Evolutionary conservation across 1,140 invertebrate species (phyloP).

Genomic region (Parapsyche elsis): DNA sequence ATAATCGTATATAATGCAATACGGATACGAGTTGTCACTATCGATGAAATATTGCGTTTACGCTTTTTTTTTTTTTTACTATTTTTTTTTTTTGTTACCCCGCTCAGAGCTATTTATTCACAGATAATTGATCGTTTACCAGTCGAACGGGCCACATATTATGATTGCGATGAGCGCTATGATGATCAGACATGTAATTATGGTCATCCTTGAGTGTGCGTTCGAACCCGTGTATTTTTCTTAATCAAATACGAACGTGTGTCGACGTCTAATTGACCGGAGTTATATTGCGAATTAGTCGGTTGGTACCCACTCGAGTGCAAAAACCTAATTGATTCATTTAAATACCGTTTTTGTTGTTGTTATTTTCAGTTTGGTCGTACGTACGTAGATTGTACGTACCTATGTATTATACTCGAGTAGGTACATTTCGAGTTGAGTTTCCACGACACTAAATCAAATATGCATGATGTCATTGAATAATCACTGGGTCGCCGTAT

Average conservation of each 20-base stretch:
- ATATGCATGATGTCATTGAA: conserved; percentile 36
- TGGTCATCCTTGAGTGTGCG: conserved; percentile 21
- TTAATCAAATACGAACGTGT: conserved; percentile 33
- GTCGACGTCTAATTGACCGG: conserved; percentile 33
- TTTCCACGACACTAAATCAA: conserved; percentile 20
- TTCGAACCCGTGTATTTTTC: conserved; percentile 22
- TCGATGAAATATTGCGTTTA: background rate
- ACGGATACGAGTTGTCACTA: conserved; percentile 15
- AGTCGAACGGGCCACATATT: background rate
- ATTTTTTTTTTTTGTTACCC: background rate
- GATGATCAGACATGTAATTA: conserved; percentile 33
- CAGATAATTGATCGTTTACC: conserved; percentile 38
- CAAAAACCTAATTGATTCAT: conserved; percentile 33
- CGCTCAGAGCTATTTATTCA: conserved; percentile 11
- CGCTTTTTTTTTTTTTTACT: background rate
- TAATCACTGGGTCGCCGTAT: conserved; percentile 22
- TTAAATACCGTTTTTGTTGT: conserved; percentile 24
- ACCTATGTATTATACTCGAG: background rate
- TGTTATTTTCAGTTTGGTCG: background rate
- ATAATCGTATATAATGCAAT: conserved; percentile 1
- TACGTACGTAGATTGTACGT: background rate
- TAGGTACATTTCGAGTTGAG: background rate
- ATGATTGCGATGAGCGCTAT: conserved; percentile 3
- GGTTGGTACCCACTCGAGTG: too few species aligned
- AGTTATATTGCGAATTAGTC: conserved; percentile 28